Base-by-base conservation (phyloP, 64 coral and sea anemone genomes). In the Pocillopora verrucosa region DNA sequence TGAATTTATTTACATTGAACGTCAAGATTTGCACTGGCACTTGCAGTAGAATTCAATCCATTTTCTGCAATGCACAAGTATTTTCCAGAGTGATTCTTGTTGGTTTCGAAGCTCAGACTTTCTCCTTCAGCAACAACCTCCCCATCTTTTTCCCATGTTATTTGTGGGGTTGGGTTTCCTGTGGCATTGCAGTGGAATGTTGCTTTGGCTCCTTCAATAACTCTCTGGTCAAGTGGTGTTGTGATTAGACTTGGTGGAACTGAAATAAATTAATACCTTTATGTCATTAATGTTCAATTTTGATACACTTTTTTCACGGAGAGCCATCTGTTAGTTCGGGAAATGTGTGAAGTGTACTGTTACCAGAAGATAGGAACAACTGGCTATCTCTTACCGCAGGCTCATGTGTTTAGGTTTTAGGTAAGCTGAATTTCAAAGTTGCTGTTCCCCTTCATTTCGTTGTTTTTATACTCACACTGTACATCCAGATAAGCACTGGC, bases 51-150 rank as follows among this genome's bases (percentile, higher is more conserved):
- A 56, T 80, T 58, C 67, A 75, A 79, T 3, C 59, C 24, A 38
- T 76, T 78, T 34, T 78, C 56, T 69, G 88, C 30, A 16, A 59
- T 16, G 79, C 62, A 80, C 76, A 76, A 69, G 74, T 56, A 79
- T 69, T 22, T 72, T 69, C 80, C 59, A 64, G 59, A 78, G 14
- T 68, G 76, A 77, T 77, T 56, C 45, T 22, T 77, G 76, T 41
- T 20, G 0, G 37, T 37, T 77, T 1, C 22, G 6, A 67, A 67
- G 64, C 16, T 70, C 22, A 70, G 22, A 30, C 19, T 70, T 9
- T 70, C 67, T 56, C 80, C 80, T 41, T 7, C 0, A 12, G 6
- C 62, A 1, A 83, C 9, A 45, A 36, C 4, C 10, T 56, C 1
- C 9, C 62, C 80, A 68, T 68, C 80, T 51, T 68, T 83, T 22